Evolutionary conservation across 1,140 invertebrate genomes (phyloP).

Genomic region (Formica exsecta): DNA sequence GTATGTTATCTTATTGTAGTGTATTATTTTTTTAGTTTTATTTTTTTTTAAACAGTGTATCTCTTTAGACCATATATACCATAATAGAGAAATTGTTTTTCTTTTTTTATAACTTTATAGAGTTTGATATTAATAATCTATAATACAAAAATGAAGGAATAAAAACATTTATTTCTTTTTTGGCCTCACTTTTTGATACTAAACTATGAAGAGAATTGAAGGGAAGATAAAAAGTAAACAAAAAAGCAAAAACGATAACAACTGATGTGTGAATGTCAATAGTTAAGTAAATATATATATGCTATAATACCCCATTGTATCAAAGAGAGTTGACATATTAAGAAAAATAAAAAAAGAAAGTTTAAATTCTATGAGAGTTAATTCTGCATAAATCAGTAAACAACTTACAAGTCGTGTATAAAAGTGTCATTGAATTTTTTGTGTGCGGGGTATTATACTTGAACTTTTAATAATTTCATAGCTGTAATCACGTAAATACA

Average conservation of each 20-base stretch:
- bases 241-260: constrained; percentile 69
- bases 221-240: constrained; percentile 44
- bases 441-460: constrained; percentile 68
- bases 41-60: constrained; percentile 3
- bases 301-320: constrained; percentile 68
- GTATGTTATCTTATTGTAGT: constrained; percentile 12
- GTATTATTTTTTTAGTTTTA: constrained; percentile 6
- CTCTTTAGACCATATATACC: constrained; percentile 70
- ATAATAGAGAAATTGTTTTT: constrained; percentile 77
- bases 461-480: constrained; percentile 66
- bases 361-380: neutral
- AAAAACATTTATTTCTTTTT: constrained; percentile 82
- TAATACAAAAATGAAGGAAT: constrained; percentile 83
- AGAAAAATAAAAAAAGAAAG: neutral
- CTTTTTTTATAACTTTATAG: constrained; percentile 79
- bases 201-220: constrained; percentile 74
- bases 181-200: constrained; percentile 82
- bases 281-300: constrained; percentile 69
- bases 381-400: constrained; percentile 15
- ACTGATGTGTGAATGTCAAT: constrained; percentile 58
- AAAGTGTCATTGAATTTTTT: constrained; percentile 51
- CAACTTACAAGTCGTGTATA: constrained; percentile 17
- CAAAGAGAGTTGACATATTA: neutral
- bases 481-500: constrained; percentile 55
- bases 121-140: constrained; percentile 79